Evolutionary conservation across 2,797 vertebrate genomes (phyloP).

Genomic region (Euphonia xanthogaster): DNA sequence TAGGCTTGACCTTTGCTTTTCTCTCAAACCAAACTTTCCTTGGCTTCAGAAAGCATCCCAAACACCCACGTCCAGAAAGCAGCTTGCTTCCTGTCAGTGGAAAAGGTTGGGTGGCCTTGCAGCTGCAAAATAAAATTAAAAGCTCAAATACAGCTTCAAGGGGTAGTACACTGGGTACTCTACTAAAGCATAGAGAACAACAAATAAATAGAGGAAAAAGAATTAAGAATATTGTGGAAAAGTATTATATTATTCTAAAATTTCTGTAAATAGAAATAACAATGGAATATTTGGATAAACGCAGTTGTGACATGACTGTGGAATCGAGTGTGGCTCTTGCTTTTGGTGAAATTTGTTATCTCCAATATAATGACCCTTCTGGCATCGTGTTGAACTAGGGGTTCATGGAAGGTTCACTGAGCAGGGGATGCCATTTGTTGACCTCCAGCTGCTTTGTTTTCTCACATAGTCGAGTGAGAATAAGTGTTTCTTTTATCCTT

Average conservation of each 20-base stretch:
- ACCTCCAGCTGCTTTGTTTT: conserved; percentile 48
- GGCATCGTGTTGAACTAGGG: not conserved
- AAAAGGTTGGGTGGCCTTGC: conserved; percentile 2
- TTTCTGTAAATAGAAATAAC: not conserved
- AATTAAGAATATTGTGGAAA: not conserved
- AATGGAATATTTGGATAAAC: not conserved
- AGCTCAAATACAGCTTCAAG: not conserved
- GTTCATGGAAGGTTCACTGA: conserved; percentile 48
- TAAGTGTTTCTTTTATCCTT: conserved; percentile 35
- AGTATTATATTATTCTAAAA: not conserved
- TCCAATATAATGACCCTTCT: not conserved
- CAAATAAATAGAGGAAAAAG: not conserved
- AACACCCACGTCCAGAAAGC: not conserved
- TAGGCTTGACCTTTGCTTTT: not conserved
- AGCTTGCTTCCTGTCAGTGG: not conserved
- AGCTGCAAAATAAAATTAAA: not conserved
- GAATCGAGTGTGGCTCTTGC: not conserved
- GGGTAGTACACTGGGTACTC: not conserved
- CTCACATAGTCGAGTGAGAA: not conserved
- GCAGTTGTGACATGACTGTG: not conserved
- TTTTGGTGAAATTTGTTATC: not conserved
- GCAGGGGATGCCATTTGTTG: conserved; percentile 15
- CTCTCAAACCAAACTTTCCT: not conserved
- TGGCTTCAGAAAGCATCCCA: not conserved
- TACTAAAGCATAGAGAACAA: not conserved